Evolutionary conservation across 2,888 invertebrate genomes (phyloP), one percentile per base, ranked within the genome.

Genomic region (Hololepta plana): DNA sequence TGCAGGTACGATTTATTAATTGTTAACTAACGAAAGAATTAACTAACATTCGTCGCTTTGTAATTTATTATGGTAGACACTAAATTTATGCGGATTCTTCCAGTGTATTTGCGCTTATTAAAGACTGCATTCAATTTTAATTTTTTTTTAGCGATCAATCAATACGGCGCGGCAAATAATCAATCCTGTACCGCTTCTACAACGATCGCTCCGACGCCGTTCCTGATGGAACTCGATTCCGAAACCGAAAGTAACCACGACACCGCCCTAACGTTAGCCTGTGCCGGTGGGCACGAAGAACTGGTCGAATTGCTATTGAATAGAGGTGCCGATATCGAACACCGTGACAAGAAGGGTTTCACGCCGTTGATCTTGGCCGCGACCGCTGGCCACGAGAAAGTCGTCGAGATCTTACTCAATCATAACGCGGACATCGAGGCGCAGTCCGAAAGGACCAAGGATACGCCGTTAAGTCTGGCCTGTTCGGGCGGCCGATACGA

Each of bases 181-280:
- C 7, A 7, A 17, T 7, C 17, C 17, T 7, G 17, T 17, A n/a
- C 17, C n/a, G 6, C 7, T 17, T 17, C 7, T 17, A 7, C 17
- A 7, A 17, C 7, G 7, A 17, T n/a, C n/a, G 17, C 17, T 17
- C 19, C 10, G 16, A 32, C 32, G 27, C 55, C 62, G 26, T 71
- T 71, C 39, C 72, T 72, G 39, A 80, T 88, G 64, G 91, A 96
- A 54, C 80, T 98, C 36, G 93, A 98, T 59, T 88, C 90, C 4
- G 90, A 91, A 61, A 98, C 96, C 0, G 96, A 98, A 56, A 88
- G 87, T 44, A 96, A 96, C 63, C 91, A 93, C 57, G 98, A 98
- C 59, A 98, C 98, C 3, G 95, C 96, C 28, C 64, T 98, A 30
- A 96, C 96, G 16, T 65, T 98, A 33, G 96, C 96, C 24, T 95